phyloP scores from a whole-genome alignment of 2,888 invertebrate genomes.

The Ochlodes sylvanus region DNA sequence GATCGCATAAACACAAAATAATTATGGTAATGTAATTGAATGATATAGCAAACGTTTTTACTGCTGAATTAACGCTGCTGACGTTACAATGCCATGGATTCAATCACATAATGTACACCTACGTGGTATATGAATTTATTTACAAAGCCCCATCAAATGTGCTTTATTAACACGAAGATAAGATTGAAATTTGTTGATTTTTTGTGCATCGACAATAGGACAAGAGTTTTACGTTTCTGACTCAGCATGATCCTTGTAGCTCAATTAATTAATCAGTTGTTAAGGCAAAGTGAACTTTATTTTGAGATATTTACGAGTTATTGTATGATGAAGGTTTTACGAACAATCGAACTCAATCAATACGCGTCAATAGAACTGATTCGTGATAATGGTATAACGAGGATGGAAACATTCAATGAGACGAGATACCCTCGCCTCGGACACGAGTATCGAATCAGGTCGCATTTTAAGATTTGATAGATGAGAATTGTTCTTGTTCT shows the following conservation, averaged over 20 bases:
- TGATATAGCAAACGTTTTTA: slow-evolving; percentile 34
- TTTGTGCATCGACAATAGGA: neutral
- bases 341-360: slow-evolving; percentile 14
- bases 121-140: neutral
- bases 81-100: slow-evolving; percentile 16
- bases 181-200: neutral
- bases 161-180: neutral
- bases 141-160: neutral
- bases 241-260: slow-evolving; percentile 9
- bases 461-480: too few relatives aligned
- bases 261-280: neutral
- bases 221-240: neutral
- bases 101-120: slow-evolving; percentile 7
- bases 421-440: too few relatives aligned
- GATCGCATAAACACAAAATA: slow-evolving; percentile 23
- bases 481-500: too few relatives aligned
- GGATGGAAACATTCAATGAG: neutral
- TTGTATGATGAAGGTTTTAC: neutral
- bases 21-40: slow-evolving; percentile 25
- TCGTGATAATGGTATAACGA: slow-evolving; percentile 2
- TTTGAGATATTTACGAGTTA: neutral
- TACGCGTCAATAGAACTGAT: slow-evolving; percentile 1
- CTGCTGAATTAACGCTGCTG: slow-evolving; percentile 33
- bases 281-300: slow-evolving; percentile 1
- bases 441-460: too few relatives aligned